Percentiles rank a stretch among this genome's conserved stretches.
These are phyloP conservation scores for Colossoma macropomum DNA, from an alignment of 2,113 vertebrate genomes.

Conservation along the genomic window DNA sequence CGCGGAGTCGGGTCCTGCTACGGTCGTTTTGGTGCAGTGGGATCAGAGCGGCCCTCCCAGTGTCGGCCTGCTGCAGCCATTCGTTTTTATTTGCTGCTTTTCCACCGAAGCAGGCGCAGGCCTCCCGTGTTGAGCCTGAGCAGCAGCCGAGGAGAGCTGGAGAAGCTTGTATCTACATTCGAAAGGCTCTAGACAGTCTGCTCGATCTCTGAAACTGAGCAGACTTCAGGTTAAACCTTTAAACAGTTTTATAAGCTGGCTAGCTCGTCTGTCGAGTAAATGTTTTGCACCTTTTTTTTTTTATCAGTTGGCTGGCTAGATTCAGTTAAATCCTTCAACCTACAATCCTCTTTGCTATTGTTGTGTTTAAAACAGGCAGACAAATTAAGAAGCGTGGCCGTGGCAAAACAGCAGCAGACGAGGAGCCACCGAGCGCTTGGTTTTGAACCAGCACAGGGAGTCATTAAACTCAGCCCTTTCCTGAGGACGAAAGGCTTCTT, in stretches of 20 bases:
- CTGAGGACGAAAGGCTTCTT: slow-evolving; percentile 85
- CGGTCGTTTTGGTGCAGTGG: slow-evolving; percentile 67
- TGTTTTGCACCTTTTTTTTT: neutral
- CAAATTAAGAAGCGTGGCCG: neutral
- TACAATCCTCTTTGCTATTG: neutral
- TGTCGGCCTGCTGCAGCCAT: slow-evolving; percentile 73
- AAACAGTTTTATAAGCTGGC: too few species aligned
- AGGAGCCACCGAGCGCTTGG: neutral
- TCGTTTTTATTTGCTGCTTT: slow-evolving; percentile 70
- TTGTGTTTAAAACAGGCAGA: slow-evolving; percentile 15
- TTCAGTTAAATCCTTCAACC: too few species aligned
- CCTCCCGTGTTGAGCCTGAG: slow-evolving; percentile 46
- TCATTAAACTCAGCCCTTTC: slow-evolving; percentile 60
- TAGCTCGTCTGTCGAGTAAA: too few species aligned
- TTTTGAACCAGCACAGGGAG: slow-evolving; percentile 54
- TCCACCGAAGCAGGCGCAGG: slow-evolving; percentile 48
- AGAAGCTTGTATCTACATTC: slow-evolving; percentile 33
- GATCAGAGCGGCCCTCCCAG: slow-evolving; percentile 71
- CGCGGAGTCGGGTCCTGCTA: neutral
- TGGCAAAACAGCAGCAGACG: slow-evolving; percentile 1
- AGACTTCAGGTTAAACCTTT: too few species aligned
- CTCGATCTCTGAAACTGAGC: too few species aligned
- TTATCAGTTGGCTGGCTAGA: neutral
- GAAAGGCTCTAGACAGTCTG: neutral
- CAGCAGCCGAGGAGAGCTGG: slow-evolving; percentile 34